A percentile compares a stretch with the other conserved stretches of the same genome.
phyloP scores from a whole-genome alignment of 2,113 vertebrate species.

The Circaetus cinerascens region DNA sequence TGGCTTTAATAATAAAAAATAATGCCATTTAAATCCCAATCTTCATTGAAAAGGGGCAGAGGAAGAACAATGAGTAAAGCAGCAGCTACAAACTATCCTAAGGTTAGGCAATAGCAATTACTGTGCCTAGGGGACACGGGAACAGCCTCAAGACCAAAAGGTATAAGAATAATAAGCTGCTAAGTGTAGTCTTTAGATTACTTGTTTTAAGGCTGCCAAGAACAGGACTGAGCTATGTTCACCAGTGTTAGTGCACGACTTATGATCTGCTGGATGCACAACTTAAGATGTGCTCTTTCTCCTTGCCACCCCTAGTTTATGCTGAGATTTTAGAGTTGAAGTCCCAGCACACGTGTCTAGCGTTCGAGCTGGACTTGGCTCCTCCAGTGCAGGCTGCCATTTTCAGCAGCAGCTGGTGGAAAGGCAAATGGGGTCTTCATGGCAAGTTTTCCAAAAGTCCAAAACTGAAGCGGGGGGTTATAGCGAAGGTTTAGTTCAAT shows the following conservation, averaged over 20 bases:
- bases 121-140: neutral
- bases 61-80: neutral
- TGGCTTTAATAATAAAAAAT: too few relatives aligned
- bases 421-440: neutral
- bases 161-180: neutral
- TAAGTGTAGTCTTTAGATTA: neutral
- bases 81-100: neutral
- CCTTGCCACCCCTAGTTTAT: neutral
- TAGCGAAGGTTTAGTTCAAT: neutral
- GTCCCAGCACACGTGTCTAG: neutral
- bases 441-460: neutral
- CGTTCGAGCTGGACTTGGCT: neutral
- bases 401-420: neutral
- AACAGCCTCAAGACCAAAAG: neutral
- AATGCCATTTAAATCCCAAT: neutral
- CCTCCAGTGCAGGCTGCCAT: neutral
- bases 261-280: neutral
- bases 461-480: neutral
- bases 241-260: too few relatives aligned
- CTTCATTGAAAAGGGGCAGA: neutral
- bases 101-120: neutral
- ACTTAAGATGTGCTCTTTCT: neutral
- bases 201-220: neutral
- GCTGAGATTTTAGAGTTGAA: neutral
- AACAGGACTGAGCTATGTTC: neutral